Evolutionary conservation across 64 coral and sea anemone genomes (phyloP).

Genomic region (Porites lutea): DNA sequence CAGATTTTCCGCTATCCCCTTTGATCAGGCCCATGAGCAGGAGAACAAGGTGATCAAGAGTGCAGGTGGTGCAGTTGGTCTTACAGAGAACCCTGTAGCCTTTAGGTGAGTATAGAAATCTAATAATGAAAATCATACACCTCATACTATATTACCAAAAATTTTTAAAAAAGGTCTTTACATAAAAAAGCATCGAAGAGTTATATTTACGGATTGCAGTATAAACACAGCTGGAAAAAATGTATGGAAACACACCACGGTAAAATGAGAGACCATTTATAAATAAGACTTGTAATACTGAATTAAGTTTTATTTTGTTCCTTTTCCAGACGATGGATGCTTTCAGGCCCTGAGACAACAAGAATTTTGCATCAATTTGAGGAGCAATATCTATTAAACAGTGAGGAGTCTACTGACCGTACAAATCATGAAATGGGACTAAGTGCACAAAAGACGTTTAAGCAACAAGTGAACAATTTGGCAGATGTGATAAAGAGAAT

Average conservation of each 20-base stretch:
- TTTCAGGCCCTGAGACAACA: constrained; percentile 32
- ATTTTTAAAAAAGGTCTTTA: too few relatives aligned
- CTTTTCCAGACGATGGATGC: constrained; percentile 45
- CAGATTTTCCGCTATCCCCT: too few relatives aligned
- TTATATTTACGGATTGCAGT: background rate
- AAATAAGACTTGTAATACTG: background rate
- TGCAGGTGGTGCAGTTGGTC: too few relatives aligned
- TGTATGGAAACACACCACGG: background rate
- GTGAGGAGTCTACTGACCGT: background rate
- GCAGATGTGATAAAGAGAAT: constrained; percentile 23
- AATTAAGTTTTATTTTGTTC: constrained; percentile 13
- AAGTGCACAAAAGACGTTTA: constrained; percentile 41
- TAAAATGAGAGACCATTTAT: background rate
- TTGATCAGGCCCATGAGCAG: too few relatives aligned
- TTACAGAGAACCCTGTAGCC: constrained; percentile 18
- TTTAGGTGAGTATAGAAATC: background rate
- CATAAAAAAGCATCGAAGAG: background rate
- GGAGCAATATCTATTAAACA: constrained; percentile 6
- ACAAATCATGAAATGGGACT: constrained; percentile 32
- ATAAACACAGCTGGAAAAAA: background rate
- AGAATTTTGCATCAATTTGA: background rate
- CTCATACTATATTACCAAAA: too few relatives aligned
- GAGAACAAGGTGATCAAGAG: too few relatives aligned
- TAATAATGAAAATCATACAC: background rate
- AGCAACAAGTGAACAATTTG: constrained; percentile 10